Evolutionary conservation across 1,140 invertebrate genomes (phyloP), one percentile per base, ranked within the genome.

Genomic region (Drosophila orena): DNA sequence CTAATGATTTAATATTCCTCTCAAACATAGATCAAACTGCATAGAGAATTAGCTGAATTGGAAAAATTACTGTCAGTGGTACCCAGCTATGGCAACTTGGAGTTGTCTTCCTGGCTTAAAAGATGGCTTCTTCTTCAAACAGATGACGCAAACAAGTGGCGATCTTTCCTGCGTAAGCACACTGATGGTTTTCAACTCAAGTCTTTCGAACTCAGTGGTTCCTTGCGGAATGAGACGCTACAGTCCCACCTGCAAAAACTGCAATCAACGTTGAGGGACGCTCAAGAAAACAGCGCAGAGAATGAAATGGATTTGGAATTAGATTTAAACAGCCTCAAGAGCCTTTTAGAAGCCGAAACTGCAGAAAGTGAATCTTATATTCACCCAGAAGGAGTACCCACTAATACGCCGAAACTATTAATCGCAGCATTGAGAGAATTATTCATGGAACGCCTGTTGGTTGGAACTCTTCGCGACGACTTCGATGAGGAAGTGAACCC

Each of bases 21-120:
- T 38, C 0, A 2, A 37, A 8, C 3, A 1, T 14, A 70, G 74
- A 59, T 77, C 7, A 15, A 59, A 6, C 17, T 89, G 0, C 64
- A 77, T 34, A 61, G 43, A 14, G 55, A 73, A 8, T 27, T 59
- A 7, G 44, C 69, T 44, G 35, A 83, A 50, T 7, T 88, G 30
- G 55, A 77, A 27, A 43, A 72, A 12, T 11, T 73, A 17, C 49
- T 88, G 1, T 46, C 47, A 38, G 70, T 88, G 14, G 84, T 88
- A 3, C 83, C 83, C 0, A 60, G 54, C 6, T 88, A 88, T 35
- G 83, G 84, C 3, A 79, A 44, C n/a, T 59, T 89, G 56, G 83
- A 89, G 14, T 49, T 60, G 3, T 53, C 37, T 6, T 42, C 50
- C 12, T 83, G 84, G 79, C 22, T 62, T 0, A 52, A 58, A 4